Percentiles rank a stretch among this genome's conserved stretches.
These are phyloP conservation scores for Apostichopus parvimensis DNA, from an alignment of 35 echinoderm and acorn worm genomes.

Conservation along the genomic window DNA sequence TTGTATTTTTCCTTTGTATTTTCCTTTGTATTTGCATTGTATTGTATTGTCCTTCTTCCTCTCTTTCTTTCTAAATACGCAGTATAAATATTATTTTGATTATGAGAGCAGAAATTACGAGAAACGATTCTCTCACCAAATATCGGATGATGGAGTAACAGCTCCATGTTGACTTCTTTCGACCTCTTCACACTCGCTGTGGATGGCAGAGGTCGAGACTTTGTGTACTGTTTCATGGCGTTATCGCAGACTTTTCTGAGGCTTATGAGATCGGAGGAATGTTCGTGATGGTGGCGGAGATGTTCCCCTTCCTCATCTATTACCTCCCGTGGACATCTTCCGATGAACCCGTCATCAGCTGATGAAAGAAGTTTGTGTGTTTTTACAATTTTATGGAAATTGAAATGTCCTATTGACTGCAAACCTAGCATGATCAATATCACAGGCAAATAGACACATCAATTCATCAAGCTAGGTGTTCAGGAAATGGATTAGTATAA, in stretches of 20 bases:
- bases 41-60: no score
- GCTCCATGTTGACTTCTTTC: constrained; percentile 69
- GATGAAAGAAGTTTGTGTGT: background rate
- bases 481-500: no score
- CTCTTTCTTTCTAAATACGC: no score
- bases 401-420: no score
- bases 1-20: no score
- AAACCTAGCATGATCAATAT: no score
- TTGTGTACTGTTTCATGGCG: constrained; percentile 84
- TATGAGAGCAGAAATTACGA: background rate
- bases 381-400: no score
- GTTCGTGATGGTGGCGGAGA: constrained; percentile 44
- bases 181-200: constrained; percentile 85
- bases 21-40: no score
- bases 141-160: constrained; percentile 68
- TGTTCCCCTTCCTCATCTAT: constrained; percentile 79
- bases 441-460: no score
- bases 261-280: constrained; percentile 65
- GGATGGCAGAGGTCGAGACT: constrained; percentile 82
- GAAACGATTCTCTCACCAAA: constrained; percentile 67
- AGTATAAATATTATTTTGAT: background rate
- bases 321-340: constrained; percentile 70
- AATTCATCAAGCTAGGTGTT: no score
- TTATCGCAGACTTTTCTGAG: constrained; percentile 65
- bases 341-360: constrained; percentile 73